Conservation (phyloP, 2,888 invertebrate species). For the Nomada ruficornis region DNA sequence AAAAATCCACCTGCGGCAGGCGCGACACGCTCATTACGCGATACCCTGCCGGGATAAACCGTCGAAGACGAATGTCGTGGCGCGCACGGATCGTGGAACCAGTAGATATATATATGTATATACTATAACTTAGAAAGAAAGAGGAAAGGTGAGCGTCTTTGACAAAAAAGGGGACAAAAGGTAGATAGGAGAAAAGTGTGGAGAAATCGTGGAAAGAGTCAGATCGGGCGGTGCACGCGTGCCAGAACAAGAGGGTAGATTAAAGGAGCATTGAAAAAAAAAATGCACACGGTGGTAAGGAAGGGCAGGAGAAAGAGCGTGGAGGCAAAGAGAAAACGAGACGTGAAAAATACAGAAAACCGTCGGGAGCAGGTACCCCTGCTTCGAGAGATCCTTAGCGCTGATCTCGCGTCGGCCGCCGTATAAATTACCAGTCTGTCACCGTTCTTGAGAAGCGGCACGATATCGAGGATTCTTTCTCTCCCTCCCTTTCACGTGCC, state of each 20-base stretch:
- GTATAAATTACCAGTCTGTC: slow-evolving; percentile 74
- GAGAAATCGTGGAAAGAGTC: slow-evolving; percentile 38
- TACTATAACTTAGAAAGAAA: no score
- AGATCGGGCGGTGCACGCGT: background rate
- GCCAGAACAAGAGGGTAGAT: slow-evolving; percentile 18
- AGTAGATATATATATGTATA: background rate
- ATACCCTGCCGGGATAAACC: slow-evolving; percentile 57
- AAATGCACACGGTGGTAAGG: background rate
- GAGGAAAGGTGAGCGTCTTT: background rate
- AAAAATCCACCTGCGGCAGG: slow-evolving; percentile 56
- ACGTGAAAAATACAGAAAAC: slow-evolving; percentile 75
- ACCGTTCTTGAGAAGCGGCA: slow-evolving; percentile 67
- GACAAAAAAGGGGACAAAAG: slow-evolving; percentile 2
- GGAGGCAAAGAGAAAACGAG: slow-evolving; percentile 49
- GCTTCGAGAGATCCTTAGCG: slow-evolving; percentile 69
- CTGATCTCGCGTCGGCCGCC: slow-evolving; percentile 67
- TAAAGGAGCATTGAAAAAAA: slow-evolving; percentile 28
- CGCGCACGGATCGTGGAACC: slow-evolving; percentile 20
- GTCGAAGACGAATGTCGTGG: slow-evolving; percentile 55
- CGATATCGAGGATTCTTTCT: slow-evolving; percentile 64
- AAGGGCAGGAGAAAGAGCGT: slow-evolving; percentile 8
- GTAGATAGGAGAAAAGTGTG: slow-evolving; percentile 34
- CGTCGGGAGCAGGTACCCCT: slow-evolving; percentile 72
- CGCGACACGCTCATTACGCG: slow-evolving; percentile 65
- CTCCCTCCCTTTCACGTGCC: slow-evolving; percentile 27